A percentile compares a stretch with the other conserved stretches of the same genome.
Conservation (phyloP, 2,113 vertebrate species). For the Taxidea taxus region DNA sequence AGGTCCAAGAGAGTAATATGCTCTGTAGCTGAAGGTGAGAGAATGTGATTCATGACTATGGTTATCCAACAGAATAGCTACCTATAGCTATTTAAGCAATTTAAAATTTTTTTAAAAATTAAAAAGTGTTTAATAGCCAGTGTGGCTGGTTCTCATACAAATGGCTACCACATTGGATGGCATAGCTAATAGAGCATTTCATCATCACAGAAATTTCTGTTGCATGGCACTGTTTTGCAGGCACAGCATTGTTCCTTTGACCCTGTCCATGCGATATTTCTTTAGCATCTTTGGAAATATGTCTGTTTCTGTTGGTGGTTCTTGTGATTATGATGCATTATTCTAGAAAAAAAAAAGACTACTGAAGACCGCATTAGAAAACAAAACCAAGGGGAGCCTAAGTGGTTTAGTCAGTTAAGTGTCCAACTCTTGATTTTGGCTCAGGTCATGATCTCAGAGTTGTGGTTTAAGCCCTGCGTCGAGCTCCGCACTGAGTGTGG, state of each 20-base stretch:
- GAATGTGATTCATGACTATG: background rate
- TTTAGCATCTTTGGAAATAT: slow-evolving; percentile 11
- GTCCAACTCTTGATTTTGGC: background rate
- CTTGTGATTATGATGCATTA: background rate
- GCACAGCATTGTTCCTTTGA: background rate
- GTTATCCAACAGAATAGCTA: background rate
- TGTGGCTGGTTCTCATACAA: background rate
- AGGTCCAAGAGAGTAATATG: background rate
- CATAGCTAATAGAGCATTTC: background rate
- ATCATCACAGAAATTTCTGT: background rate
- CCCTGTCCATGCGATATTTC: background rate
- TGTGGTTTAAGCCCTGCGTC: background rate
- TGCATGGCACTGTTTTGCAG: background rate
- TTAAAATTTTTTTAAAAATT: background rate
- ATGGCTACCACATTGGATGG: background rate
- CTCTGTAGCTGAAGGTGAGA: background rate
- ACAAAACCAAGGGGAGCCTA: background rate
- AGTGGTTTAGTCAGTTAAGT: background rate
- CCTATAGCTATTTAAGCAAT: background rate
- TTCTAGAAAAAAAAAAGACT: background rate
- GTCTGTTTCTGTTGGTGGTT: background rate
- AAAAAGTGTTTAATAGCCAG: background rate
- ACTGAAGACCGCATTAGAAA: background rate
- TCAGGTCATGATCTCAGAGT: background rate
- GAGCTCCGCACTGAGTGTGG: background rate